phyloP scores from a whole-genome alignment of 2,888 invertebrate species.

The Alloscopus bannaensis region DNA sequence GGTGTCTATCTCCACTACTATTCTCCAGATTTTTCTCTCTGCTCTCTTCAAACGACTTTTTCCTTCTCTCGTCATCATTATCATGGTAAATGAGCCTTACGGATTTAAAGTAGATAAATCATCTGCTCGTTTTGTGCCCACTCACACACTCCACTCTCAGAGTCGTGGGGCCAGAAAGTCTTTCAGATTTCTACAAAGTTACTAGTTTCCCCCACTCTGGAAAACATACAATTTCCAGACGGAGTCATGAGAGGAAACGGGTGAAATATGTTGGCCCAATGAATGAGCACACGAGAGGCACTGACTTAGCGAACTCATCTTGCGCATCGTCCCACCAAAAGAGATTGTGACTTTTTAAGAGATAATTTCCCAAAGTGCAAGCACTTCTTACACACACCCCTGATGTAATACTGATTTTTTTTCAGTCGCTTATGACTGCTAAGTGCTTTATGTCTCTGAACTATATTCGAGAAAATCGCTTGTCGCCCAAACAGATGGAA shows the following conservation, averaged over 20 bases:
- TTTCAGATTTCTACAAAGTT: neutral
- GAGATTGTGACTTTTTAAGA: neutral
- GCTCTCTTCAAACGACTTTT: too few species aligned
- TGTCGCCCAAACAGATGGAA: too few species aligned
- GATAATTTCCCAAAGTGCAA: constrained; percentile 47
- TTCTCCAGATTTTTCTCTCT: constrained; percentile 6
- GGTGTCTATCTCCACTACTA: neutral
- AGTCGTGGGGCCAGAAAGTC: neutral
- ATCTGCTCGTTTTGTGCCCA: constrained; percentile 41
- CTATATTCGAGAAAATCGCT: neutral
- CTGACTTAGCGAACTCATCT: neutral
- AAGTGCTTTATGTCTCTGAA: neutral
- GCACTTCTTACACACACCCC: too few species aligned
- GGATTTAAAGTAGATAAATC: constrained; percentile 59
- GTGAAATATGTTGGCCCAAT: constrained; percentile 25
- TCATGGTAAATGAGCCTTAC: constrained; percentile 55
- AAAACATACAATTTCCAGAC: neutral
- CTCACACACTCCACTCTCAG: too few species aligned
- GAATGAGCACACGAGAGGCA: constrained; percentile 7
- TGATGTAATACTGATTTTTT: too few species aligned
- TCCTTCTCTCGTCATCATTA: constrained; percentile 50
- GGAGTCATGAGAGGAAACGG: constrained; percentile 34
- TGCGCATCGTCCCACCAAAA: neutral
- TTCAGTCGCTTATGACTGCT: too few species aligned
- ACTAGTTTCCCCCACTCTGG: neutral